These are phyloP conservation scores for Blastobasis adustella DNA, from an alignment of 2,888 invertebrate genomes.

Conservation along the genomic window DNA sequence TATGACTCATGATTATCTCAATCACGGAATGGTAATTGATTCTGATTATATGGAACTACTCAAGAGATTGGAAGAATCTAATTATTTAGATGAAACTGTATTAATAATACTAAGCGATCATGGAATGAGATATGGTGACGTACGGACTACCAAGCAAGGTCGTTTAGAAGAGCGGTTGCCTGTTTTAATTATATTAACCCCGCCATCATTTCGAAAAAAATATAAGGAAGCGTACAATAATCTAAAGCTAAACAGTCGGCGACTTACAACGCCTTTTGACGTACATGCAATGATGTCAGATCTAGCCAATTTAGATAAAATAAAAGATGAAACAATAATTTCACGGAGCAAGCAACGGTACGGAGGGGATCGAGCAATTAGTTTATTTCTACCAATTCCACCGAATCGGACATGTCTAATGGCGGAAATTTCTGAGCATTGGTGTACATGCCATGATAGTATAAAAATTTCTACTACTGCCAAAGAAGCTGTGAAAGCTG, in stretches of 20 bases:
- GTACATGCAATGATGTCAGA: conserved; percentile 83
- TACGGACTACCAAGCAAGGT: conserved; percentile 85
- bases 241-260: conserved; percentile 74
- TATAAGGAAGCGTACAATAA: conserved; percentile 75
- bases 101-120: conserved; percentile 88
- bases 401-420: conserved; percentile 78
- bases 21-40: conserved; percentile 82
- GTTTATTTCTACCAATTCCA: conserved; percentile 81
- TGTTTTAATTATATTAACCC: conserved; percentile 79
- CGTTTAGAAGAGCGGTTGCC: conserved; percentile 88
- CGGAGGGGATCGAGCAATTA: conserved; percentile 71
- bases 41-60: conserved; percentile 71
- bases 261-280: conserved; percentile 83
- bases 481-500: conserved; percentile 65
- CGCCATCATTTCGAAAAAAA: conserved; percentile 77
- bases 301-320: conserved; percentile 61
- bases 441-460: conserved; percentile 85
- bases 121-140: conserved; percentile 86
- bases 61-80: conserved; percentile 45
- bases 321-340: conserved; percentile 20
- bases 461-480: conserved; percentile 65
- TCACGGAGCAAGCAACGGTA: conserved; percentile 31
- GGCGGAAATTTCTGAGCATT: conserved; percentile 83
- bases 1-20: conserved; percentile 85
- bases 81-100: conserved; percentile 75